Percentiles rank a stretch among this genome's conserved stretches.
phyloP scores from a whole-genome alignment of 2,888 invertebrate genomes.

The Agriotes lineatus region DNA sequence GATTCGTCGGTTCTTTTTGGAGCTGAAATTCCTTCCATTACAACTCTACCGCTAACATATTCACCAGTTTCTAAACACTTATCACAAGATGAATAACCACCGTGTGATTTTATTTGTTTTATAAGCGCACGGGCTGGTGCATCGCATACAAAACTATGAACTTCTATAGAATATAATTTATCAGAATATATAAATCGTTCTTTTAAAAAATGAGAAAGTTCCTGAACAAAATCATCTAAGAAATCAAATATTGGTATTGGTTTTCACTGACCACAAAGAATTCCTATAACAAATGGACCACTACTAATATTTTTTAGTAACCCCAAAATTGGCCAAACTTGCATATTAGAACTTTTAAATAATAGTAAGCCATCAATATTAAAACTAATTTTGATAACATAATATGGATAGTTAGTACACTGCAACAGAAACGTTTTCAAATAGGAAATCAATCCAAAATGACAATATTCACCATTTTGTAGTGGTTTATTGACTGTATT shows the following conservation, averaged over 20 bases:
- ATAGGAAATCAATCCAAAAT: not conserved
- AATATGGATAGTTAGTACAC: not conserved
- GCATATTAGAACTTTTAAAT: not conserved
- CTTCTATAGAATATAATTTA: conserved; percentile 2
- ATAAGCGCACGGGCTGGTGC: conserved; percentile 33
- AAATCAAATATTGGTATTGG: not conserved
- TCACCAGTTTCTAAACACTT: conserved; percentile 31
- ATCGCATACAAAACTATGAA: conserved; percentile 21
- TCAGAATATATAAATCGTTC: conserved; percentile 18
- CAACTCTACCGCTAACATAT: conserved; percentile 17
- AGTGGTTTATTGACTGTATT: too few species aligned
- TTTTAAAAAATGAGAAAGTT: not conserved
- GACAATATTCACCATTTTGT: not conserved
- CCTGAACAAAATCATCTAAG: not conserved
- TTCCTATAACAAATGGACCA: not conserved
- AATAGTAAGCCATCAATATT: not conserved
- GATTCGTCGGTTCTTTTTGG: conserved; percentile 16
- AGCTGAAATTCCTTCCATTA: conserved; percentile 16
- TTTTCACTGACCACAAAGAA: not conserved
- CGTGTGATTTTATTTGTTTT: conserved; percentile 32
- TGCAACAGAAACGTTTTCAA: not conserved
- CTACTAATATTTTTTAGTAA: not conserved
- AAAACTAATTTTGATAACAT: not conserved
- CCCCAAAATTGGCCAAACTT: not conserved
- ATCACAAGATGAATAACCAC: conserved; percentile 33